These are phyloP conservation scores for Papilio demoleus DNA, from an alignment of 2,888 invertebrate species.

Conservation along the genomic window DNA sequence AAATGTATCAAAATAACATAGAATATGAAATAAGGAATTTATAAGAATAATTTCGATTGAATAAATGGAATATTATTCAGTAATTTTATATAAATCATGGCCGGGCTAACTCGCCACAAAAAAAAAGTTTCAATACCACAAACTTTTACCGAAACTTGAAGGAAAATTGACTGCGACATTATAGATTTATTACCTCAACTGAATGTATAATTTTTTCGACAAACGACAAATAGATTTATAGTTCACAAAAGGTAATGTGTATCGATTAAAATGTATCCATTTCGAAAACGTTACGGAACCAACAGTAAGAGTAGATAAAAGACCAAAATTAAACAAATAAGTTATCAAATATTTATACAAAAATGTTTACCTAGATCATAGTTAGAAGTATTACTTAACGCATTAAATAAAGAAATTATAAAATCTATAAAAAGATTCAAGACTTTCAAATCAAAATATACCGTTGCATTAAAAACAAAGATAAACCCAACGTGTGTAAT, in stretches of 20 bases:
- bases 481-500: conserved; percentile 3
- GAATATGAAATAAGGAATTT: not conserved
- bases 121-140: conserved; percentile 43
- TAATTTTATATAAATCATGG: conserved; percentile 31
- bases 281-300: conserved; percentile 20
- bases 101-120: conserved; percentile 41
- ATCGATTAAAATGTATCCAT: not conserved
- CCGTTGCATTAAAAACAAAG: conserved; percentile 6
- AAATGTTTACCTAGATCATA: not conserved
- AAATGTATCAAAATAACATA: conserved; percentile 11
- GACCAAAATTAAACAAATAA: conserved; percentile 1
- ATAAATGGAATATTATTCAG: conserved; percentile 16
- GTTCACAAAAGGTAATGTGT: conserved; percentile 10
- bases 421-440: not conserved
- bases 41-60: too few species aligned
- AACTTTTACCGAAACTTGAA: conserved; percentile 44
- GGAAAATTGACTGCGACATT: conserved; percentile 50
- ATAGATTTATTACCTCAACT: conserved; percentile 51
- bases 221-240: conserved; percentile 27
- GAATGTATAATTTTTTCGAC: conserved; percentile 46
- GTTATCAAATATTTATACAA: not conserved
- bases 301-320: too few species aligned
- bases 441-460: not conserved
- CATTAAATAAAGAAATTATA: not conserved
- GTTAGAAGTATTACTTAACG: not conserved